Base-by-base conservation (phyloP, 2,797 vertebrate species). In the Erpetoichthys calabaricus region DNA sequence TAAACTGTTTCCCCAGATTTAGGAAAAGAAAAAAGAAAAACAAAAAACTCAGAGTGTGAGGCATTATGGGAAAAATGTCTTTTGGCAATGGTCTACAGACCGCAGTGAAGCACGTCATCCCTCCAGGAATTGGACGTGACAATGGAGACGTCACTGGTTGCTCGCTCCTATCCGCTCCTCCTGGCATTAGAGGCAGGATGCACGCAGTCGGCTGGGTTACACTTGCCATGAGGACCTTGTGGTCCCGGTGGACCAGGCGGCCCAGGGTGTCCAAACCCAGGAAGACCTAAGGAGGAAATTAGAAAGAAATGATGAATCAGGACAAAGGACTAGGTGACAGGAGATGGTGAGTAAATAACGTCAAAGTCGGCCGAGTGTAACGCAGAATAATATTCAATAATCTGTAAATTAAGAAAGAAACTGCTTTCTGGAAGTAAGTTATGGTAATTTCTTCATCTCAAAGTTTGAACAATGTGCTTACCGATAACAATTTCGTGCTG, bases 151-250 rank as follows among this genome's bases (percentile, higher is more conserved):
- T 61, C 62, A 61, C 4, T 56, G 42, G 57, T 44, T 55, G 47
- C 47, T 1, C 25, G 5, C 9, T 56, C 60, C 61, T 61, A 68
- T 57, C 80, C 68, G 2, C 77, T 75, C 60, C 70, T 60, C 56
- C 62, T 78, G 59, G 67, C 60, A 62, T 82, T 86, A 62, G 82
- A 63, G 6, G 73, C 7, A 5, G 83, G 78, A 63, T 80, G 77
- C 62, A 85, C 70, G 63, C 94, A 98, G 63, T 94, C 90, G 5
- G 80, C 72, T 0, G 90, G 90, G 73, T 85, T 82, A 64, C 96
- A 99, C 10, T 77, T 87, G 70, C 94, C 93, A 1, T 70, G 68
- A 51, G 80, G 68, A 68, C 95, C 95, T 0, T 81, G 84, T 6
- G 86, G 84, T 3, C 95, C 95, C 4, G 80, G 81, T 0, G 81